A percentile compares a stretch with the other conserved stretches of the same genome.
Conservation (phyloP, 2,113 vertebrate genomes). For the Chiloscyllium plagiosum region DNA sequence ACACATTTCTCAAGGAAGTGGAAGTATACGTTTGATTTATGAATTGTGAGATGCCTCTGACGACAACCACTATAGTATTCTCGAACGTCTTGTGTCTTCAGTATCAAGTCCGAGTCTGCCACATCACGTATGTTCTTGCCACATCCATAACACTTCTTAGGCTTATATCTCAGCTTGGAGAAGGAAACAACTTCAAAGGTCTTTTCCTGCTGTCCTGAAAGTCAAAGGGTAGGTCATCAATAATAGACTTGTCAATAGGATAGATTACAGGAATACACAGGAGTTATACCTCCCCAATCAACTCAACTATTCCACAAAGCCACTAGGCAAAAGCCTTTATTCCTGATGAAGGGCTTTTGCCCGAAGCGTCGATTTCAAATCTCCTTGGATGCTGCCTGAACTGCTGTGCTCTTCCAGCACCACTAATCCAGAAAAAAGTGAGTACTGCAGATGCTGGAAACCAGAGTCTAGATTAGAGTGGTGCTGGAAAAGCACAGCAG, state of each 20-base stretch:
- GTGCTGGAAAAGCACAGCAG: no score
- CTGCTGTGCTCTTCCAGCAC: no score
- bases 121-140: background rate
- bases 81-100: background rate
- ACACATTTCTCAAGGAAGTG: background rate
- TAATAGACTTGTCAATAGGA: background rate
- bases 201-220: background rate
- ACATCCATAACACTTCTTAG: background rate
- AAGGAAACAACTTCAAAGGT: background rate
- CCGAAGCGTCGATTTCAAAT: no score
- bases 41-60: background rate
- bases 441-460: no score
- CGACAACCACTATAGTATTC: background rate
- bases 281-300: background rate
- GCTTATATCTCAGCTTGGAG: background rate
- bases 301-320: background rate
- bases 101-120: background rate
- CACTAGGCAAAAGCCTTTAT: no score
- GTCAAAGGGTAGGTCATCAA: background rate
- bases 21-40: background rate
- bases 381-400: no score
- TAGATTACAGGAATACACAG: background rate
- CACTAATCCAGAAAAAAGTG: no score
- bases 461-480: no score
- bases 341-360: no score